phyloP scores from a whole-genome alignment of 2,888 invertebrate species.

The Salpingus planirostris region DNA sequence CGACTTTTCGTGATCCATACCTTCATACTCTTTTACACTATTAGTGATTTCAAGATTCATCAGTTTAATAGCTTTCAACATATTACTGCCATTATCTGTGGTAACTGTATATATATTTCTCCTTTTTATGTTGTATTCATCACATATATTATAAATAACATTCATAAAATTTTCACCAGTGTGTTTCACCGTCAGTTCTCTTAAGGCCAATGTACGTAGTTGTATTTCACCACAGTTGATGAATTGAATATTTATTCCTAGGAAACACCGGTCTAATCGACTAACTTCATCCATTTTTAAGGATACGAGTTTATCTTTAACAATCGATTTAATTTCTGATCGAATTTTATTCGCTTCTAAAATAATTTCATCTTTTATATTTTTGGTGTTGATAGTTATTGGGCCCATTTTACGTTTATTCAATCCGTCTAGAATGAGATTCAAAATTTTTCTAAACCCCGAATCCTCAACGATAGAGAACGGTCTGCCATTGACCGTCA shows the following conservation, averaged over 20 bases:
- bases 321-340: neutral
- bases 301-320: neutral
- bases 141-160: neutral
- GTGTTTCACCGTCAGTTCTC: neutral
- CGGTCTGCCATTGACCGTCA: neutral
- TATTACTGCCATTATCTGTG: neutral
- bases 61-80: neutral
- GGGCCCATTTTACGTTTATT: neutral
- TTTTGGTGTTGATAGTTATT: neutral
- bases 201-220: neutral
- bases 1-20: neutral
- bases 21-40: too few species aligned
- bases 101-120: neutral
- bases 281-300: neutral
- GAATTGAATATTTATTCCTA: neutral
- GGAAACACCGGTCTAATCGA: neutral
- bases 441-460: neutral
- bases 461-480: neutral
- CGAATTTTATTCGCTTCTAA: neutral
- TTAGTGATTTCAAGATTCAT: neutral
- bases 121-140: neutral
- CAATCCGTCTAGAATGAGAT: neutral
- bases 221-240: neutral
- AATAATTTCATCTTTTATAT: neutral
- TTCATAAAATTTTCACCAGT: neutral